Percentiles rank a stretch among this genome's conserved stretches.
phyloP scores from a whole-genome alignment of 2,888 invertebrate species.

The Hypercompe scribonia region DNA sequence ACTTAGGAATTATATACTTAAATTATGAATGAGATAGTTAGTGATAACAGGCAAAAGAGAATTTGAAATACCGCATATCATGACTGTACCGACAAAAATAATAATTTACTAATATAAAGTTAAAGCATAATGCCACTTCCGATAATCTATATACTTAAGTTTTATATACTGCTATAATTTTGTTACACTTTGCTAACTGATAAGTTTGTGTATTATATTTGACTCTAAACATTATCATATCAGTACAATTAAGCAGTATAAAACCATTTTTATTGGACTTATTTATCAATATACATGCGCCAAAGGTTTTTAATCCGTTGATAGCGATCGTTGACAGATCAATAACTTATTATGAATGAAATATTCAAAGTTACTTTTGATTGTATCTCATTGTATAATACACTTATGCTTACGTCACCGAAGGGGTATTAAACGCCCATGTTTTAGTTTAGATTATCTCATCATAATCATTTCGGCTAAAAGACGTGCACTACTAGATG shows the following conservation, averaged over 20 bases:
- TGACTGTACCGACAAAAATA: background rate
- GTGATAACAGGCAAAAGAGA: background rate
- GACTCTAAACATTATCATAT: slow-evolving; percentile 26
- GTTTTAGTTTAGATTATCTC: too few relatives aligned
- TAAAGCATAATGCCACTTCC: background rate
- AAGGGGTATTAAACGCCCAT: too few relatives aligned
- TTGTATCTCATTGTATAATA: background rate
- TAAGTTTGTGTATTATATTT: slow-evolving; percentile 25
- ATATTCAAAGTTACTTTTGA: background rate
- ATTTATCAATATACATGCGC: slow-evolving; percentile 31
- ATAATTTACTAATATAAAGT: background rate
- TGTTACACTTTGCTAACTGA: slow-evolving; percentile 28
- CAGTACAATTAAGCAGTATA: slow-evolving; percentile 9
- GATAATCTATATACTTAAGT: slow-evolving; percentile 7
- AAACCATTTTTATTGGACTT: background rate
- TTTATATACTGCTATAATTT: background rate
- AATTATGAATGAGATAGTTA: background rate
- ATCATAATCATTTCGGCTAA: too few relatives aligned
- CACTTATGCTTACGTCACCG: background rate
- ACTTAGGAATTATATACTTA: too few relatives aligned
- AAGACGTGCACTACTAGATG: too few relatives aligned
- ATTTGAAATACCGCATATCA: background rate
- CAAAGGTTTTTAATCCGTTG: background rate
- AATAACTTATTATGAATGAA: background rate
- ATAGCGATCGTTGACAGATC: slow-evolving; percentile 5